Conservation (phyloP, 2,113 vertebrate species). For the Psittacula cyanocephala region DNA sequence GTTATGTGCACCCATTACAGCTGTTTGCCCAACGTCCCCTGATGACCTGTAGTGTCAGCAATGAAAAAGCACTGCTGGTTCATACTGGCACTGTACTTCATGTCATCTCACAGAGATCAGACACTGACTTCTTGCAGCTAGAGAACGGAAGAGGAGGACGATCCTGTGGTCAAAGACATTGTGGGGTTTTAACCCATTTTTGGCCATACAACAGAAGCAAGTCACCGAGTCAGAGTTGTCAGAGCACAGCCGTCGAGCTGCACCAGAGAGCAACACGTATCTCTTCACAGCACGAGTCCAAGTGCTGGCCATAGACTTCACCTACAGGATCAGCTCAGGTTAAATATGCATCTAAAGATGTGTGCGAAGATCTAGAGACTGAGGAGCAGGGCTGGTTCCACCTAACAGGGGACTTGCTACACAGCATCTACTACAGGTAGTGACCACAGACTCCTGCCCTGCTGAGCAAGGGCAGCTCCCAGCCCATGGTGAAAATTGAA, state of each 20-base stretch:
- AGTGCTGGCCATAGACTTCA: background rate
- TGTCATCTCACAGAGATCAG: accelerated
- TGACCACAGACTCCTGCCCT: background rate
- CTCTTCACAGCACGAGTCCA: background rate
- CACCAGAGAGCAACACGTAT: background rate
- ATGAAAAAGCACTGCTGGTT: background rate
- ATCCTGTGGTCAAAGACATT: background rate
- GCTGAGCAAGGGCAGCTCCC: background rate
- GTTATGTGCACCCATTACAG: background rate
- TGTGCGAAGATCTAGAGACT: background rate
- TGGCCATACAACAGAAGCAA: background rate
- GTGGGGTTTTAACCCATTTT: background rate
- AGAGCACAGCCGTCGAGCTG: background rate
- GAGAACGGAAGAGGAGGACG: background rate
- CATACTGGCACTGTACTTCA: background rate
- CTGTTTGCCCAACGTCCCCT: background rate
- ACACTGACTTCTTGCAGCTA: background rate
- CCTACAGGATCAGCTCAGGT: background rate
- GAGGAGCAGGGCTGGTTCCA: background rate
- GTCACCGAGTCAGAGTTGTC: background rate
- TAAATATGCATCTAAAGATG: background rate
- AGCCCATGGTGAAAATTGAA: accelerated
- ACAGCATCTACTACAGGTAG: background rate
- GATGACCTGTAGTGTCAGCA: background rate
- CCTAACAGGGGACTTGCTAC: background rate